A percentile compares a stretch with the other conserved stretches of the same genome.
These are phyloP conservation scores for Phragmatobia fuliginosa DNA, from an alignment of 2,888 invertebrate species.

Conservation along the genomic window DNA sequence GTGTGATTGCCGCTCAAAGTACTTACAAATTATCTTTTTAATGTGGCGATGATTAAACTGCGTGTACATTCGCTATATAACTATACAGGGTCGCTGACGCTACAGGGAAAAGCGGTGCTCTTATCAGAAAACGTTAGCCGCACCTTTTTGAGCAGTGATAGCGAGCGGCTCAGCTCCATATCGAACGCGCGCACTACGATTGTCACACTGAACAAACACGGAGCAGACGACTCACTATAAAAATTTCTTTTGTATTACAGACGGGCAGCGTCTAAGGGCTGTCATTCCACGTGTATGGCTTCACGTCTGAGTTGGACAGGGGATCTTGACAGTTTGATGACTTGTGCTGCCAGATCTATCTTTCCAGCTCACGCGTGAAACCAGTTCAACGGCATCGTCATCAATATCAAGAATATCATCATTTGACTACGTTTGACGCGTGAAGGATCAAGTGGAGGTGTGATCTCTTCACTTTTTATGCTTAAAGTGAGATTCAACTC, in stretches of 20 bases:
- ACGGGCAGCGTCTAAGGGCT: constrained; percentile 33
- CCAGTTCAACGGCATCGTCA: constrained; percentile 52
- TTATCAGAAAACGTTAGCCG: constrained; percentile 84
- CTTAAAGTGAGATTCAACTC: constrained; percentile 88
- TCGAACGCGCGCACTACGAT: constrained; percentile 70
- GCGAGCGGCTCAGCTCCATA: constrained; percentile 70
- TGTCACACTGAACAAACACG: constrained; percentile 73
- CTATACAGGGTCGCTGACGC: constrained; percentile 74
- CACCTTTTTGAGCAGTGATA: constrained; percentile 83
- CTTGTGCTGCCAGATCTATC: constrained; percentile 86
- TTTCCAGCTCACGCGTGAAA: constrained; percentile 86
- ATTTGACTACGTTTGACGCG: constrained; percentile 54
- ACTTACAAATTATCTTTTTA: constrained; percentile 63
- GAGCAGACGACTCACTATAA: constrained; percentile 54
- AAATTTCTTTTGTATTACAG: constrained; percentile 67
- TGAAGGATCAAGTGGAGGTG: constrained; percentile 86
- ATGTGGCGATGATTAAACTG: constrained; percentile 56
- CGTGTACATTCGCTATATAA: constrained; percentile 67
- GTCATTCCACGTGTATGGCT: constrained; percentile 55
- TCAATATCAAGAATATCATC: background rate
- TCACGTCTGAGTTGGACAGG: constrained; percentile 86
- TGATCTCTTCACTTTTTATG: constrained; percentile 87
- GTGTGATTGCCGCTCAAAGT: constrained; percentile 55
- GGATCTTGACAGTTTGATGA: constrained; percentile 84
- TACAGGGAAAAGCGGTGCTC: constrained; percentile 81